A percentile compares a stretch with the other conserved stretches of the same genome.
Conservation (phyloP, 2,113 vertebrate genomes). For the Aegithalos caudatus region DNA sequence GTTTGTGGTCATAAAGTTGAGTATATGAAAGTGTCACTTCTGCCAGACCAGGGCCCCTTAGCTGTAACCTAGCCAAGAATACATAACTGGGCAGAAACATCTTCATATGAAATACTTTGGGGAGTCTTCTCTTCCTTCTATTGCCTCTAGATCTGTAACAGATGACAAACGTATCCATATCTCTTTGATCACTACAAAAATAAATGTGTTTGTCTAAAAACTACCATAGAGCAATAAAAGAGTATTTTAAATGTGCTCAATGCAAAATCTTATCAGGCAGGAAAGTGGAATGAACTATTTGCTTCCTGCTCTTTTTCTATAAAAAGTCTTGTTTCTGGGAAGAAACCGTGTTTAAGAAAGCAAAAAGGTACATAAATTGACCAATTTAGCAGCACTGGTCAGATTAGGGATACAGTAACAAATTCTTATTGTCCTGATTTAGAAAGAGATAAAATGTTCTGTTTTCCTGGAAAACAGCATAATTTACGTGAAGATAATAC, state of each 20-base stretch:
- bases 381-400: not conserved
- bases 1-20: not conserved
- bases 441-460: not conserved
- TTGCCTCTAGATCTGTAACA: conserved; percentile 8
- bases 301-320: not conserved
- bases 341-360: not conserved
- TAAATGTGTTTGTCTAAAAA: conserved; percentile 15
- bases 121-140: not conserved
- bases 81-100: not conserved
- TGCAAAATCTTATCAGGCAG: conserved; percentile 23
- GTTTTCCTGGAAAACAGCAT: not conserved
- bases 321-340: conserved; percentile 16
- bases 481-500: not conserved
- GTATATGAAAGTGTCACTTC: not conserved
- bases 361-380: conserved; percentile 25
- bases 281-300: not conserved
- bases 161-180: conserved; percentile 10
- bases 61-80: not conserved
- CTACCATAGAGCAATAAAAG: conserved; percentile 36
- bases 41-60: not conserved
- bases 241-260: conserved; percentile 5
- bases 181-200: conserved; percentile 46
- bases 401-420: not conserved
- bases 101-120: not conserved
- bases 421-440: not conserved